Evolutionary conservation across 1,140 invertebrate genomes (phyloP).

Genomic region (Neodiprion pinetum): DNA sequence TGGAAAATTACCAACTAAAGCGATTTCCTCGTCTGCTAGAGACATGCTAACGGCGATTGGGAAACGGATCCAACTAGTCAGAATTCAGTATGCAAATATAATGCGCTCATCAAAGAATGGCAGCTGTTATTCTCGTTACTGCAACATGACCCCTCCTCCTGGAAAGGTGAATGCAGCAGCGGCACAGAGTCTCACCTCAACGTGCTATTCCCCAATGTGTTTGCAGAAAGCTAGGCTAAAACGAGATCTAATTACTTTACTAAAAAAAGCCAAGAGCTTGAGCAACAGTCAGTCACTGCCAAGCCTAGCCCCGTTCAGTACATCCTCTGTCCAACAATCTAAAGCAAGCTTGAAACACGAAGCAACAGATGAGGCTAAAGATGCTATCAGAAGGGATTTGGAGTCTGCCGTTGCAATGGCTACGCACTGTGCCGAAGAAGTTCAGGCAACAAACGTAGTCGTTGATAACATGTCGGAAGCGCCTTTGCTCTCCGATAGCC

Average conservation of each 20-base stretch:
- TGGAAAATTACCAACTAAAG: conserved; percentile 46
- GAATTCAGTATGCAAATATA: conserved; percentile 70
- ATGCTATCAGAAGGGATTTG: conserved; percentile 68
- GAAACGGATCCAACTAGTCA: conserved; percentile 71
- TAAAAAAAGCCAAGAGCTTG: conserved; percentile 68
- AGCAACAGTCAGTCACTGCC: conserved; percentile 47
- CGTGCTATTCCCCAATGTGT: conserved; percentile 81
- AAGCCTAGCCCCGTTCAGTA: conserved; percentile 10
- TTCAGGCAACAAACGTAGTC: conserved; percentile 54
- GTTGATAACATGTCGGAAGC: conserved; percentile 38
- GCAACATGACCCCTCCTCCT: conserved; percentile 65
- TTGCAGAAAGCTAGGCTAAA: conserved; percentile 73
- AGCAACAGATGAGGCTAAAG: conserved; percentile 54
- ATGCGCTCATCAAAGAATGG: conserved; percentile 70
- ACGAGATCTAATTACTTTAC: conserved; percentile 69
- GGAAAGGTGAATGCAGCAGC: conserved; percentile 54
- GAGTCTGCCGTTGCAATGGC: conserved; percentile 66
- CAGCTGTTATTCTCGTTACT: conserved; percentile 74
- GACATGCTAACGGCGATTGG: conserved; percentile 64
- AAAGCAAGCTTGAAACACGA: neutral
- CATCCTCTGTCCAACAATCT: neutral
- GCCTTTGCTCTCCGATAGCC: conserved; percentile 9
- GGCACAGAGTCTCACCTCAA: conserved; percentile 64
- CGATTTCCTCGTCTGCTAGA: conserved; percentile 36
- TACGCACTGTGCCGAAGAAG: conserved; percentile 62